phyloP scores from a whole-genome alignment of 2,797 vertebrate genomes.

The Anabacerthia variegaticeps region DNA sequence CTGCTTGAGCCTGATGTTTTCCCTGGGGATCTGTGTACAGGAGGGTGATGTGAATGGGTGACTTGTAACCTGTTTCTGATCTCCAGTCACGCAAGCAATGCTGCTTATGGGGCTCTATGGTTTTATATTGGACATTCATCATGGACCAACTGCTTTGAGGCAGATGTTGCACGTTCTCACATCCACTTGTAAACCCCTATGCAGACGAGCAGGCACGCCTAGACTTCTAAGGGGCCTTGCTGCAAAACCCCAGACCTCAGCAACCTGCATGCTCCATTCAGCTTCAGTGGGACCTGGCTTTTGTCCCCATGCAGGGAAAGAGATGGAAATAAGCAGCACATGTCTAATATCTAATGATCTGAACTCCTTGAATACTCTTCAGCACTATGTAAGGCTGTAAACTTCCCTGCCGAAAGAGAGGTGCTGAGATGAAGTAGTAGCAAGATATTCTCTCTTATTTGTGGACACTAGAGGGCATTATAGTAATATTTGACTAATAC shows the following conservation, averaged over 20 bases:
- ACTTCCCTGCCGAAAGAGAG: not conserved
- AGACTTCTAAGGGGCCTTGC: not conserved
- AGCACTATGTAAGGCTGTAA: not conserved
- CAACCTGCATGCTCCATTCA: not conserved
- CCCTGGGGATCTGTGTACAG: not conserved
- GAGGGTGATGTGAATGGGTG: not conserved
- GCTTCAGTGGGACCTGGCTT: not conserved
- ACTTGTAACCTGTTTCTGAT: not conserved
- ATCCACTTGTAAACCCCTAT: not conserved
- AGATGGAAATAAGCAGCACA: not conserved
- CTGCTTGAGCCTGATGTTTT: not conserved
- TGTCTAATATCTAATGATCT: not conserved
- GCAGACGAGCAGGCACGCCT: not conserved
- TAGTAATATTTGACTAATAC: not conserved
- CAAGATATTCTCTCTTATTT: not conserved
- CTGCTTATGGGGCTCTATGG: not conserved
- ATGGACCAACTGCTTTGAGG: not conserved
- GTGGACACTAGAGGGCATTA: conserved; percentile 41
- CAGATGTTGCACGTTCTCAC: not conserved
- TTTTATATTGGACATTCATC: not conserved
- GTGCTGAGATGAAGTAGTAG: not conserved
- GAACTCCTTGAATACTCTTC: not conserved
- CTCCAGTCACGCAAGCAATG: not conserved
- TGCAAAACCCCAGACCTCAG: not conserved
- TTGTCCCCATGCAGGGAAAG: not conserved